Evolutionary conservation across 2,113 vertebrate genomes (phyloP).

Genomic region (Morone chrysops): DNA sequence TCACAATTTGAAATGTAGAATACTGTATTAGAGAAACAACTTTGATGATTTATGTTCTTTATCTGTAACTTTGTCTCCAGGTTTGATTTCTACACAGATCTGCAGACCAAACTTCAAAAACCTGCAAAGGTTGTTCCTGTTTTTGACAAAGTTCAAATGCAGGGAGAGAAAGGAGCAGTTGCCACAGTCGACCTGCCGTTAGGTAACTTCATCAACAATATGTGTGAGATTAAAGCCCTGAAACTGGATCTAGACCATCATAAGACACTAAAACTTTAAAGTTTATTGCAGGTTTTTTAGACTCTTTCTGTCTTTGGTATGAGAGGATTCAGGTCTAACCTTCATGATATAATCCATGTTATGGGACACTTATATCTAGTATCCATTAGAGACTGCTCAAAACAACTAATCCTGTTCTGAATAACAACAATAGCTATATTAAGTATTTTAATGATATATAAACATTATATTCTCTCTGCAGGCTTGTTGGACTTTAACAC

Average conservation of each 20-base stretch:
- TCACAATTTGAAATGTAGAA: not conserved
- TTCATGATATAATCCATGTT: no score
- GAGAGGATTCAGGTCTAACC: not conserved
- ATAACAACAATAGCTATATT: not conserved
- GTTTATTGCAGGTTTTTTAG: not conserved
- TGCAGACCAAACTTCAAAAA: conserved; percentile 71
- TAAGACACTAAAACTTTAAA: not conserved
- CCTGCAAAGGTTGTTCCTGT: conserved; percentile 77
- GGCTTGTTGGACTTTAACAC: conserved; percentile 64
- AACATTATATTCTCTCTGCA: conserved; percentile 27
- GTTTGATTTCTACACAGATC: conserved; percentile 80
- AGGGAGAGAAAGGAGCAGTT: conserved; percentile 80
- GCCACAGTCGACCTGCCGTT: conserved; percentile 75
- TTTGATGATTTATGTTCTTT: no score
- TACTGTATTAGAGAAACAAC: no score
- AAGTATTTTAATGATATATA: not conserved
- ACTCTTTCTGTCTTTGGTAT: not conserved
- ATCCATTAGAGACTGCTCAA: not conserved
- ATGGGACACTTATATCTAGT: no score
- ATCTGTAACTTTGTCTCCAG: conserved; percentile 51
- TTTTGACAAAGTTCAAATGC: conserved; percentile 81
- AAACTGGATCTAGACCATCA: not conserved
- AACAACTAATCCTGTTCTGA: not conserved
- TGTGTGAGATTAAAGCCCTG: not conserved
- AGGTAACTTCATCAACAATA: conserved; percentile 59